These are phyloP conservation scores for Lycodopsis pacificus DNA, from an alignment of 2,797 vertebrate genomes.

Conservation along the genomic window DNA sequence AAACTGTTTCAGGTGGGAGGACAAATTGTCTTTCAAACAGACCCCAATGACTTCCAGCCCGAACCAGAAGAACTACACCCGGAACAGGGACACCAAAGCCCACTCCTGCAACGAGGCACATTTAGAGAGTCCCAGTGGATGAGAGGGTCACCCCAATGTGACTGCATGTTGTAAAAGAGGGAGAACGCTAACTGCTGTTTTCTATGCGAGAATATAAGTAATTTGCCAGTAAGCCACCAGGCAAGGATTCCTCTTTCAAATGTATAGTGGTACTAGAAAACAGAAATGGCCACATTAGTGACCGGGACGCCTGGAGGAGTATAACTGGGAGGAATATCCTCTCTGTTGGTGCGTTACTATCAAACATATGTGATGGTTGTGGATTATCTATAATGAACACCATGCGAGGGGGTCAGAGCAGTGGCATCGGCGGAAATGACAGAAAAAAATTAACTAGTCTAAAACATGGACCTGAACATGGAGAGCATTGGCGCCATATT, in stretches of 20 bases:
- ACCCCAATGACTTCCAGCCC: conserved; percentile 47
- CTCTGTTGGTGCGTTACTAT: background rate
- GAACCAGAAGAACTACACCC: conserved; percentile 30
- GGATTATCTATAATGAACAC: conserved; percentile 4
- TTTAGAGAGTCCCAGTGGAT: conserved; percentile 63
- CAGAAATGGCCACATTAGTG: conserved; percentile 22
- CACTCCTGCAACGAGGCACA: conserved; percentile 53
- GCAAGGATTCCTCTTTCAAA: background rate
- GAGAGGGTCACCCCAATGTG: conserved; percentile 58
- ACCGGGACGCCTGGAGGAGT: background rate
- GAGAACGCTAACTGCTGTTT: conserved; percentile 12
- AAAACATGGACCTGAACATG: background rate
- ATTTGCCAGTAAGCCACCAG: no score
- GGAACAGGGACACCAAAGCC: conserved; percentile 47
- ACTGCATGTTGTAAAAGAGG: conserved; percentile 35
- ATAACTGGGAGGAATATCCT: background rate
- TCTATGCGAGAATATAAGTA: conserved; percentile 18
- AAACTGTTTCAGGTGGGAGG: conserved; percentile 49
- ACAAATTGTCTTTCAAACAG: conserved; percentile 54
- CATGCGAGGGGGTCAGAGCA: background rate
- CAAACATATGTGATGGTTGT: conserved; percentile 22
- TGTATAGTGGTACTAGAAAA: conserved; percentile 14
- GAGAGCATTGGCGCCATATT: background rate
- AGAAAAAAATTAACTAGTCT: background rate
- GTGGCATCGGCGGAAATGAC: background rate